Percentiles rank a stretch among this genome's conserved stretches.
Conservation (phyloP, 2,797 vertebrate species). For the Myiotriccus ornatus region DNA sequence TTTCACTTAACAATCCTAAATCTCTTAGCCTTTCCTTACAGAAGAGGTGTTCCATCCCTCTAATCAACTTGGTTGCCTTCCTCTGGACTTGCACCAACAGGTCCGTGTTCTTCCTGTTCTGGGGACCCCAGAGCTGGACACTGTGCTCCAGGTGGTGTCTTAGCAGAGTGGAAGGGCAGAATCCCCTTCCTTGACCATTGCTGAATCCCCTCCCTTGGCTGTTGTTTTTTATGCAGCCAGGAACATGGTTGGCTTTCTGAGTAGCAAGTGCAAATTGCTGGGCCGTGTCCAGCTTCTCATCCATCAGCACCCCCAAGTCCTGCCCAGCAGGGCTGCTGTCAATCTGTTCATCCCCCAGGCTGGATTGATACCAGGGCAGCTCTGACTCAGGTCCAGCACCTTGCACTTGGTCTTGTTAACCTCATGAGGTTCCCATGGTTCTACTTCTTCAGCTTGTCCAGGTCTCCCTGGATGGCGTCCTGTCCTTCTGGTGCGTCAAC, state of each 20-base stretch:
- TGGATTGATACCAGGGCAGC: too few species aligned
- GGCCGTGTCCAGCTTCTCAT: neutral
- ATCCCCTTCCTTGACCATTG: neutral
- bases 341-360: neutral
- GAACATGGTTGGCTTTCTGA: neutral
- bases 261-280: too few species aligned
- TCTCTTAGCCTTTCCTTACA: neutral
- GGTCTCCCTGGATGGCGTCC: neutral
- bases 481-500: too few species aligned
- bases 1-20: neutral
- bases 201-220: neutral
- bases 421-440: neutral
- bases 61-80: neutral
- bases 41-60: neutral
- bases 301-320: neutral
- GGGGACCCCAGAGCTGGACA: too few species aligned
- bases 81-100: neutral
- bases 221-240: neutral
- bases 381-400: neutral
- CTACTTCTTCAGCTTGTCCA: neutral
- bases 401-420: neutral
- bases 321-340: neutral
- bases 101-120: neutral
- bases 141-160: too few species aligned
- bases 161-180: neutral